phyloP scores from a whole-genome alignment of 2,113 vertebrate genomes.

The Xiphophorus hellerii region DNA sequence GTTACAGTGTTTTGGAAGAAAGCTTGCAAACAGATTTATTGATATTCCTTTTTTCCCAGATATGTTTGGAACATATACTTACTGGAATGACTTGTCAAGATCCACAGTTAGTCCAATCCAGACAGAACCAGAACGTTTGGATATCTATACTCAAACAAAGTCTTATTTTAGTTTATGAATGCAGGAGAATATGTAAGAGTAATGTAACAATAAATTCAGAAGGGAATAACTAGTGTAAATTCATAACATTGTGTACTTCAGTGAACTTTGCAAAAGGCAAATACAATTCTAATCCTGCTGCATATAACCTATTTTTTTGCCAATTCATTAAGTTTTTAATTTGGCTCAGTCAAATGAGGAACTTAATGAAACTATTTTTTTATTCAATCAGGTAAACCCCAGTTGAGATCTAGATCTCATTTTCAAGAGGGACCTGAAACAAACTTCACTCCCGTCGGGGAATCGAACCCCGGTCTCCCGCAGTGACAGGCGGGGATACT shows the following conservation, averaged over 20 bases:
- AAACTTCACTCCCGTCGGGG: too few relatives aligned
- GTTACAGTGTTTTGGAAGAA: background rate
- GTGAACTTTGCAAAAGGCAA: too few relatives aligned
- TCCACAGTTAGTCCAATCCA: conserved; percentile 89
- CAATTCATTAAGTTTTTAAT: too few relatives aligned
- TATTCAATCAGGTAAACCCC: too few relatives aligned
- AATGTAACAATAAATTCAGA: background rate
- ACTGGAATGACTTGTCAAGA: conserved; percentile 84
- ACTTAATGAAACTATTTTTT: too few relatives aligned
- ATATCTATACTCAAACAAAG: conserved; percentile 51
- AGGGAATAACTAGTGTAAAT: background rate
- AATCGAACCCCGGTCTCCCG: too few relatives aligned
- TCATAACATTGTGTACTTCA: background rate
- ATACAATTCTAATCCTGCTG: too few relatives aligned
- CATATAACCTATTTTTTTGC: too few relatives aligned
- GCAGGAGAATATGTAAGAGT: background rate
- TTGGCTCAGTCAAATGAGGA: too few relatives aligned
- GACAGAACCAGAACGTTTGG: conserved; percentile 35
- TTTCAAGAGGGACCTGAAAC: too few relatives aligned
- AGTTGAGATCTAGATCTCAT: too few relatives aligned
- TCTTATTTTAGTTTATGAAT: background rate
- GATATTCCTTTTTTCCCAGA: background rate
- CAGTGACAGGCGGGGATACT: too few relatives aligned
- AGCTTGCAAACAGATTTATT: background rate
- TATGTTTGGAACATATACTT: conserved; percentile 63